Conservation (phyloP, 1,140 invertebrate genomes). For the Hetaerina americana region DNA sequence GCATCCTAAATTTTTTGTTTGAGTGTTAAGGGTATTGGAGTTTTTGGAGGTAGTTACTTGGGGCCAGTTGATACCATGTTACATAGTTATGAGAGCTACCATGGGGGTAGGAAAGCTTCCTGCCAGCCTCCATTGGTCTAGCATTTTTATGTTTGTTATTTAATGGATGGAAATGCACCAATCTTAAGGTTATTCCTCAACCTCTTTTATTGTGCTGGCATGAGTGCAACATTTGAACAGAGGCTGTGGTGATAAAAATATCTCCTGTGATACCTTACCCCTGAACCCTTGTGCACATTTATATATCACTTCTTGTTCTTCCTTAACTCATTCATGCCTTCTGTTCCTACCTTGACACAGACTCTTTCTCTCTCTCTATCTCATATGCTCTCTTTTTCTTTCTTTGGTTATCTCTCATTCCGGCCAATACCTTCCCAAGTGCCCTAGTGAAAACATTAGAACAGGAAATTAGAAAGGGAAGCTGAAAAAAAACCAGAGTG, state of each 20-base stretch:
- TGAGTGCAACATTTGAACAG: not conserved
- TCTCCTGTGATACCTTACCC: not conserved
- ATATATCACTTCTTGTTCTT: no score
- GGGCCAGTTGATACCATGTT: no score
- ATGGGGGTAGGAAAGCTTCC: no score
- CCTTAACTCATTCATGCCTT: not conserved
- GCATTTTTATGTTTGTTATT: not conserved
- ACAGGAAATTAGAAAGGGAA: not conserved
- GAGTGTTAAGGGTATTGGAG: no score
- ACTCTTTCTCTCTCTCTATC: not conserved
- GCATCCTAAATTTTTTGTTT: no score
- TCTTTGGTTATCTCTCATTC: not conserved
- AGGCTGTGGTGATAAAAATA: not conserved
- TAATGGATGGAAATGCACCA: not conserved
- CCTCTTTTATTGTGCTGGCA: not conserved
- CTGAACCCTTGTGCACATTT: no score
- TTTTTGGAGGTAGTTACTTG: not conserved
- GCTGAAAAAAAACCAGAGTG: not conserved
- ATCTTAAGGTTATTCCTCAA: not conserved
- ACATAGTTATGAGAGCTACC: no score
- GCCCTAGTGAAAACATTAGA: not conserved
- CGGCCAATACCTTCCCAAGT: not conserved
- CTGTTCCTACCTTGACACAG: not conserved
- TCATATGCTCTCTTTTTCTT: not conserved
- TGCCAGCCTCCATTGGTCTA: no score